phyloP scores from a whole-genome alignment of 2,888 invertebrate species.

The Tetanocera ferruginea region DNA sequence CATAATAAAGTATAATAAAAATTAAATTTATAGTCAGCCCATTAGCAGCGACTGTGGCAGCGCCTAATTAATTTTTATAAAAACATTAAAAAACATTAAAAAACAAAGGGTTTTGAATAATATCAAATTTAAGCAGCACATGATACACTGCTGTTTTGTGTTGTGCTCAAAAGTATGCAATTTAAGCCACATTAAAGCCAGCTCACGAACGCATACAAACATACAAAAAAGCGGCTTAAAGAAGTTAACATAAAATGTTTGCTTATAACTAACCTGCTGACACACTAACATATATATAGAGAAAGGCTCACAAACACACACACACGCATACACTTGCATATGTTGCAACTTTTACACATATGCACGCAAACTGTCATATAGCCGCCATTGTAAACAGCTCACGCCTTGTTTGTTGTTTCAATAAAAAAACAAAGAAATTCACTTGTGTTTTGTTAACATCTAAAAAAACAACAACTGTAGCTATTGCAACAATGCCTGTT shows the following conservation, averaged over 20 bases:
- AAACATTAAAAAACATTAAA: background rate
- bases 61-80: constrained; percentile 3
- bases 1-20: too few species aligned
- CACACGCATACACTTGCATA: background rate
- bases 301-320: background rate
- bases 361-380: background rate
- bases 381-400: background rate
- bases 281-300: constrained; percentile 27
- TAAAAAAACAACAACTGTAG: background rate
- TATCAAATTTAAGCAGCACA: background rate
- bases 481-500: background rate
- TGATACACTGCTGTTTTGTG: background rate
- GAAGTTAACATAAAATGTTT: background rate
- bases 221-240: background rate
- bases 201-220: too few species aligned
- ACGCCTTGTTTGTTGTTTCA: background rate
- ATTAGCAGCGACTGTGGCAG: too few species aligned
- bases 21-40: too few species aligned
- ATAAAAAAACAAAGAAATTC: background rate
- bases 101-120: constrained; percentile 12
- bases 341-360: background rate
- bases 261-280: constrained; percentile 19
- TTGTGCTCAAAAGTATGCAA: constrained; percentile 12
- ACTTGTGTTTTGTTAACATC: constrained; percentile 4
- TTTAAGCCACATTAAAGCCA: background rate